Evolutionary conservation across 2,113 vertebrate species (phyloP).

Genomic region (Oryctolagus cuniculus): mOryCun1.1 NC_091433.1:124590001-124590500

Average conservation of each 20-base stretch:
- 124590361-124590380: background rate
- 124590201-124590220: background rate
- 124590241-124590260: background rate
- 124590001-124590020: too few relatives aligned
- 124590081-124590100: too few relatives aligned
- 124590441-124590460: background rate
- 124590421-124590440: background rate
- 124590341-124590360: background rate
- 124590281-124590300: background rate
- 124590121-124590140: too few relatives aligned
- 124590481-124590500: too few relatives aligned
- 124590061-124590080: too few relatives aligned
- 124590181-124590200: background rate
- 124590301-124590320: background rate
- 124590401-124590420: background rate
- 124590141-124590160: too few relatives aligned
- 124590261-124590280: background rate
- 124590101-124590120: too few relatives aligned
- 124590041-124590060: too few relatives aligned
- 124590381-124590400: background rate
- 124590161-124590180: background rate
- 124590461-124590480: background rate
- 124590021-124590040: too few relatives aligned
- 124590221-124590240: background rate
- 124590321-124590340: background rate